Conservation (phyloP, 2,888 invertebrate species). For the Endotricha flammealis region DNA sequence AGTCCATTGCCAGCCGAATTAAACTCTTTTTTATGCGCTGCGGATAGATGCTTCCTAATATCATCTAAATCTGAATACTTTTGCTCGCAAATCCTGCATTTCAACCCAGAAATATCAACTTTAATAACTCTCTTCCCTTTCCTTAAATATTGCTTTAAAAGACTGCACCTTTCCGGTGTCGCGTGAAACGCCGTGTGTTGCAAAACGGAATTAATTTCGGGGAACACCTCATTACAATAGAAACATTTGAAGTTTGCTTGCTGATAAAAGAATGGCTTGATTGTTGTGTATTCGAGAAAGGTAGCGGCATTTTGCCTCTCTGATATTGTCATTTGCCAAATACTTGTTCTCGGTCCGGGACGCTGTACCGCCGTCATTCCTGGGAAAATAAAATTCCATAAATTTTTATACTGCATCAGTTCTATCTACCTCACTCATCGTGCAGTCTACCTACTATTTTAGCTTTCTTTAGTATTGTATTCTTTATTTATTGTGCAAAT, state of each 20-base stretch:
- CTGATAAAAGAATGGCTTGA: conserved; percentile 65
- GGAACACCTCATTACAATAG: conserved; percentile 61
- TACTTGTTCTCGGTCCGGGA: conserved; percentile 52
- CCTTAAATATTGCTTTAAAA: conserved; percentile 54
- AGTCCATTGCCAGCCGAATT: conserved; percentile 63
- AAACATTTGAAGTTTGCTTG: conserved; percentile 71
- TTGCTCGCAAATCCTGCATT: conserved; percentile 60
- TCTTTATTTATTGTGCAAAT: too few relatives aligned
- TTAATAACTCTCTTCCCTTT: conserved; percentile 68
- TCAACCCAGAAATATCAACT: conserved; percentile 61
- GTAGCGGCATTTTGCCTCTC: conserved; percentile 67
- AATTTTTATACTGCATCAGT: conserved; percentile 6
- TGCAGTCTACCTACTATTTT: not conserved
- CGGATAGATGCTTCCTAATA: conserved; percentile 48
- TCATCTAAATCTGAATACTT: conserved; percentile 58
- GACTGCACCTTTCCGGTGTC: conserved; percentile 43
- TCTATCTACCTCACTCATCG: not conserved
- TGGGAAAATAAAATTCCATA: conserved; percentile 38
- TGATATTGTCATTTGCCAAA: conserved; percentile 71
- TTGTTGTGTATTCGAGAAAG: conserved; percentile 56
- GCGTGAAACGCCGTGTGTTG: conserved; percentile 46
- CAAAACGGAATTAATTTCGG: conserved; percentile 55
- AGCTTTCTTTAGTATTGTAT: too few relatives aligned
- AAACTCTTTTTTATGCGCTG: conserved; percentile 58
- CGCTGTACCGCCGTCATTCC: conserved; percentile 34